Conservation (phyloP, 2,888 invertebrate genomes). For the Odontocolon sp. region DNA sequence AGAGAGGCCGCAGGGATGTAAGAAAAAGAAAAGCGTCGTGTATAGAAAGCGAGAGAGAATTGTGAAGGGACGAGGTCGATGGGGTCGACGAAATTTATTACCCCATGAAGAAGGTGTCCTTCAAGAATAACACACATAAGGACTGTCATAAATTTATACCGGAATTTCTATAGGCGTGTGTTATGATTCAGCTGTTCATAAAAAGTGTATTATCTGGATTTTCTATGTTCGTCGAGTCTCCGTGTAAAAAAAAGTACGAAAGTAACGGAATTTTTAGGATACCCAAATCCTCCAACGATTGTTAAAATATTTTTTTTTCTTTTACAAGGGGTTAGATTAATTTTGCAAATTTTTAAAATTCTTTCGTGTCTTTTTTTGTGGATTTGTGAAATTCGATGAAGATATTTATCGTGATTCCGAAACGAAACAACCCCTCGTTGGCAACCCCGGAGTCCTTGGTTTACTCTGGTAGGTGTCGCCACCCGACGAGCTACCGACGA, state of each 20-base stretch:
- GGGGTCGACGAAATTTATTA: conserved; percentile 58
- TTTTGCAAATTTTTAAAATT: too few species aligned
- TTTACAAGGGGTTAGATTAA: too few species aligned
- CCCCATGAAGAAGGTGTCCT: conserved; percentile 56
- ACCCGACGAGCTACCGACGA: conserved; percentile 69
- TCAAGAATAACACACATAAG: conserved; percentile 56
- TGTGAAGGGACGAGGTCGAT: conserved; percentile 39
- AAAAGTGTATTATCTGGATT: conserved; percentile 31
- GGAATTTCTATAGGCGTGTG: conserved; percentile 42
- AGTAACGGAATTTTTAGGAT: not conserved
- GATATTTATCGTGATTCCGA: too few species aligned
- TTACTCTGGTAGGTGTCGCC: conserved; percentile 74
- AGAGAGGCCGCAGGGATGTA: conserved; percentile 9
- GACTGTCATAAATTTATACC: conserved; percentile 45
- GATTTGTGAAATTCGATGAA: too few species aligned
- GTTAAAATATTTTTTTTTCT: too few species aligned
- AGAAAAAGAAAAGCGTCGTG: conserved; percentile 26
- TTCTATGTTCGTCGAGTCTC: conserved; percentile 7
- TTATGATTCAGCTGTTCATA: conserved; percentile 39
- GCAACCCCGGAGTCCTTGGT: not conserved
- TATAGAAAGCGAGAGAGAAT: conserved; percentile 34
- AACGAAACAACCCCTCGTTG: not conserved
- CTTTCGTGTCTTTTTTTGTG: too few species aligned
- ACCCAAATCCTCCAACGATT: too few species aligned
- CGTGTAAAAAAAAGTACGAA: not conserved